Base-by-base conservation (phyloP, 2,113 vertebrate species). In the Seriola dumerili region DNA sequence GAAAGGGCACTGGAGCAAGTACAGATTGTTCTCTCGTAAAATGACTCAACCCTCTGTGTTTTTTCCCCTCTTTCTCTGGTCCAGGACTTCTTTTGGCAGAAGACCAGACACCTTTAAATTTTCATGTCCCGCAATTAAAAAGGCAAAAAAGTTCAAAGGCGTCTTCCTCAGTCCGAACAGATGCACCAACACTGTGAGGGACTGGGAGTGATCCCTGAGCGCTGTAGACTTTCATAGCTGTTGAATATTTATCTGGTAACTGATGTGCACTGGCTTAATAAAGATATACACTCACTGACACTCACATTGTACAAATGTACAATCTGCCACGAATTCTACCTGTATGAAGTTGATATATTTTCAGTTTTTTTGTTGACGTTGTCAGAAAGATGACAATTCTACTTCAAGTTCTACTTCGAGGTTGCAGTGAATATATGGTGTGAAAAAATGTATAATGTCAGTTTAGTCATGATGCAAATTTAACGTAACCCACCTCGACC, bases 31-130 rank as follows among this genome's bases (percentile, higher is more conserved):
- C 67, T 55, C 42, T 72, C 3, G 13, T 42, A 4, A 42, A 80
- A 78, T 78, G 80, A 83, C 72, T 76, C 54, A 54, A 48, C 19
- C 46, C 36, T 54, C 58, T 42, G 74, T 63, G 21, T 4, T 44
- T 72, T 46, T 57, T 48, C 17, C 23, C 48, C 21, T 32, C 17
- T 58, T 44, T 40, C 23, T 78, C 48, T 13, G 23, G 61, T 50
- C 6, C 36, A 61, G 10, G 12, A 58, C 29, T 19, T 65, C 29
- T 19, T 65, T 55, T 70, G 44, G 44, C 23, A 83, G n/a, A 14
- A 7, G 12, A 72, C 25, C 72, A 76, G 23, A 68, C 23, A 54
- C 23, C 21, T 66, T 36, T 5, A 5, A 44, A 19, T 61, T 54
- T 25, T 38, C 36, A 46, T 3, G 52, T 2, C 5, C 10, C 10